Base-by-base conservation (phyloP, 2,113 vertebrate species). In the Nymphicus hollandicus region DNA sequence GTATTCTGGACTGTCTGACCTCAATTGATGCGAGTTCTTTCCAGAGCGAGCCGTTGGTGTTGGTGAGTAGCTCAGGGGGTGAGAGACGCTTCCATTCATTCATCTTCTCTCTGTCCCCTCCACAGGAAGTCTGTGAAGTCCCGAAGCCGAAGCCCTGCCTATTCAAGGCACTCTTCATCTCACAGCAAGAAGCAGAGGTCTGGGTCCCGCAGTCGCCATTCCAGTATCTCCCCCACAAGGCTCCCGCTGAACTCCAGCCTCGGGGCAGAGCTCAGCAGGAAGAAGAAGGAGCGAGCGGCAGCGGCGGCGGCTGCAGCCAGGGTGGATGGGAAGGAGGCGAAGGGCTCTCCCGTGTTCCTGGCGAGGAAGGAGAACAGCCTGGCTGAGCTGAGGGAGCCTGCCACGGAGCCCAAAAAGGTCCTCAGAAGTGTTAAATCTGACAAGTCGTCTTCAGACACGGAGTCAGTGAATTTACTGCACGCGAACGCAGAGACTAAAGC, bases 181-280 rank as follows among this genome's bases (percentile, higher is more conserved):
- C 99, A 99, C 80, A 98, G 95, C 86, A 99, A 99, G 77, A 99
- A 99, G 96, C 99, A 99, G 89, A 97, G 98, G 63, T 98, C 98
- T 37, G 98, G 98, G 12, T 98, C 99, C 39, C 98, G 98, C 92
- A 99, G 98, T 94, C 98, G 98, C 93, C 98, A 99, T 91, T 99
- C 99, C 87, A 97, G 99, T 68, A 99, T 99, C 76, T 99, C 99
- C 35, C 99, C 99, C 2, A 98, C 97, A 5, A 97, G 98, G 66
- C 98, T 99, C 39, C 99, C 99, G 0, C 98, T 99, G 22, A 99
- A 99, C 94, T 99, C 99, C 89, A 99, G 99, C 77, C 97, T 99
- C 18, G 99, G 99, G 33, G 99, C 99, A 11, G 99, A 99, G 96
- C 98, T 99, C 65, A 99, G 98, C 90, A 98, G 99, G 63, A 98